Conservation (phyloP, 2,888 invertebrate species). For the Platycheirus albimanus region DNA sequence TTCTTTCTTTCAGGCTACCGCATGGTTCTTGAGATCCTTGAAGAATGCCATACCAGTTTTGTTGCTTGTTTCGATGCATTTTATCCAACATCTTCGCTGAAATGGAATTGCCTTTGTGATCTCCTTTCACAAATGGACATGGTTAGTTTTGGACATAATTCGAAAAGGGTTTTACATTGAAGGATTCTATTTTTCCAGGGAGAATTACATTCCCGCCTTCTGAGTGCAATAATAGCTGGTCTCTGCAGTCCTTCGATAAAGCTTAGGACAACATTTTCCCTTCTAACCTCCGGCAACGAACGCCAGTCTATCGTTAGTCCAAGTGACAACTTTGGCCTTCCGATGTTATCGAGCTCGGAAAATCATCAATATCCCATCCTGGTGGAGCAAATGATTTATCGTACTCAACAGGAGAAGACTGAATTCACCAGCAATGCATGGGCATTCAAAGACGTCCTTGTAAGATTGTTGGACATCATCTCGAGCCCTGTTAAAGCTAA, state of each 20-base stretch:
- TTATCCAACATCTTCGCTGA: slow-evolving; percentile 95
- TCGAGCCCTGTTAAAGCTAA: slow-evolving; percentile 88
- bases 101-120: slow-evolving; percentile 96
- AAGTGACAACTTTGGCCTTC: slow-evolving; percentile 87
- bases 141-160: slow-evolving; percentile 82
- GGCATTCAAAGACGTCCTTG: slow-evolving; percentile 90
- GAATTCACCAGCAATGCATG: slow-evolving; percentile 82
- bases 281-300: slow-evolving; percentile 84
- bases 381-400: slow-evolving; percentile 90
- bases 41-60: slow-evolving; percentile 95
- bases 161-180: background rate
- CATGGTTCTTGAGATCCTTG: slow-evolving; percentile 89
- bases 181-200: slow-evolving; percentile 52
- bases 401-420: slow-evolving; percentile 84
- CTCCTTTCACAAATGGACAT: slow-evolving; percentile 88
- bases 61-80: slow-evolving; percentile 97
- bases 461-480: slow-evolving; percentile 91
- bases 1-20: slow-evolving; percentile 82
- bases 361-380: slow-evolving; percentile 89
- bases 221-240: slow-evolving; percentile 92
- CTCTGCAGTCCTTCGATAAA: slow-evolving; percentile 91
- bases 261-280: slow-evolving; percentile 89
- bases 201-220: slow-evolving; percentile 83
- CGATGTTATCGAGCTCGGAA: slow-evolving; percentile 87
- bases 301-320: slow-evolving; percentile 85